Evolutionary conservation across 2,113 vertebrate genomes (phyloP).

Genomic region (Lophius piscatorius): DNA sequence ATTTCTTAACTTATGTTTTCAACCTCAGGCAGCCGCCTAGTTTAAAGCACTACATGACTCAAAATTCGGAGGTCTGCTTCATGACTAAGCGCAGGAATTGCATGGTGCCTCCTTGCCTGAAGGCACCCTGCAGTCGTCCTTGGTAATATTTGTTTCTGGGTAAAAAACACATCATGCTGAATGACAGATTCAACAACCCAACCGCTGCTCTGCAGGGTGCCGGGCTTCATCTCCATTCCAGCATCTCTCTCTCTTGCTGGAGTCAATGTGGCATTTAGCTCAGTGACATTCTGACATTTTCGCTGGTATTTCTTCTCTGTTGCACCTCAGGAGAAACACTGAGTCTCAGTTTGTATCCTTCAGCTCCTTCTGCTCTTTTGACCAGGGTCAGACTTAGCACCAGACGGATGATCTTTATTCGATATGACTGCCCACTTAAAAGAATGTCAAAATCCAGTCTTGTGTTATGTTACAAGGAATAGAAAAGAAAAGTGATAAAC

Average conservation of each 20-base stretch:
- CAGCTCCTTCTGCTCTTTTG: slow-evolving; percentile 24
- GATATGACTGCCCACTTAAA: slow-evolving; percentile 13
- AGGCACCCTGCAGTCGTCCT: slow-evolving; percentile 56
- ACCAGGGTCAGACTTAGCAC: slow-evolving; percentile 21
- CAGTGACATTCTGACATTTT: slow-evolving; percentile 61
- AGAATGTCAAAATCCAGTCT: background rate
- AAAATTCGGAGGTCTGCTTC: slow-evolving; percentile 49
- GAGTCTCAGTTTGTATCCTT: slow-evolving; percentile 28
- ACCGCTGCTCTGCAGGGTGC: slow-evolving; percentile 56
- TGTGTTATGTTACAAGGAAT: background rate
- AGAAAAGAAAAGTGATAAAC: slow-evolving; percentile 16
- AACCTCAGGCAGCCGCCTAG: slow-evolving; percentile 32
- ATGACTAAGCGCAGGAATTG: slow-evolving; percentile 54
- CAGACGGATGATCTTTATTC: slow-evolving; percentile 19
- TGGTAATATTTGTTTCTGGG: slow-evolving; percentile 54
- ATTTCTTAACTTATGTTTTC: slow-evolving; percentile 43
- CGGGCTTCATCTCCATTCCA: slow-evolving; percentile 52
- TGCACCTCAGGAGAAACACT: slow-evolving; percentile 34
- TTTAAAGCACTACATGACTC: slow-evolving; percentile 53
- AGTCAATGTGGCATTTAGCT: slow-evolving; percentile 73
- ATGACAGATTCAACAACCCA: slow-evolving; percentile 64
- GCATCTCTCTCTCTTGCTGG: slow-evolving; percentile 46
- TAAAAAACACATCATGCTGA: slow-evolving; percentile 59
- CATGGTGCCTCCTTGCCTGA: slow-evolving; percentile 48
- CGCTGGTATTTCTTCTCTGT: slow-evolving; percentile 32